Percentiles rank a stretch among this genome's conserved stretches.
These are phyloP conservation scores for Phataginus tetradactyla DNA, from an alignment of 2,797 vertebrate species.

Conservation along the genomic window DNA sequence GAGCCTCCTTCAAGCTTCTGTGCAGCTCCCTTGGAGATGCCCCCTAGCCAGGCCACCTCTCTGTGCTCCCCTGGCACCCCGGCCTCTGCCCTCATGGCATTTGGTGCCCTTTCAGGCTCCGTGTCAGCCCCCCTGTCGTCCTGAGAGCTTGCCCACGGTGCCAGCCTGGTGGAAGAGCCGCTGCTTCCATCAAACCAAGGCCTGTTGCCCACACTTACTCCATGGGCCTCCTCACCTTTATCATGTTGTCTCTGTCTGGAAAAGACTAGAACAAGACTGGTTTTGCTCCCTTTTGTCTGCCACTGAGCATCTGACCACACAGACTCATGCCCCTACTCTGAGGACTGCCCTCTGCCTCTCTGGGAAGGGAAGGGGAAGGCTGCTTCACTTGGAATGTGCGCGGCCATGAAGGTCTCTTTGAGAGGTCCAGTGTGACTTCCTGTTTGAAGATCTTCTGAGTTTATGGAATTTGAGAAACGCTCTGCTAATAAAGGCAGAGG, in stretches of 20 bases:
- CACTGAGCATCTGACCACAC: neutral
- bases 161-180: accelerated
- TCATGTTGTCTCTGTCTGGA: accelerated
- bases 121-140: accelerated
- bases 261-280: neutral
- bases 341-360: neutral
- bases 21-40: neutral
- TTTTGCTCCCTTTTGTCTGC: accelerated
- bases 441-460: constrained; percentile 56
- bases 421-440: constrained; percentile 57
- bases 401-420: neutral
- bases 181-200: accelerated
- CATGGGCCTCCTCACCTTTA: accelerated
- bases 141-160: neutral
- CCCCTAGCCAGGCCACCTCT: accelerated
- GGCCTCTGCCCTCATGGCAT: neutral
- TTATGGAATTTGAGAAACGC: constrained; percentile 72
- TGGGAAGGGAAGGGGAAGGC: neutral
- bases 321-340: neutral
- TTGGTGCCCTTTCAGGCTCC: accelerated
- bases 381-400: neutral
- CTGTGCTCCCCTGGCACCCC: accelerated
- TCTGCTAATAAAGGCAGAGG: constrained; percentile 46
- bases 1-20: accelerated
- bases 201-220: accelerated